A percentile compares a stretch with the other conserved stretches of the same genome.
These are phyloP conservation scores for Saccostrea glomerata DNA, from an alignment of 1,140 invertebrate genomes.

Conservation along the genomic window DNA sequence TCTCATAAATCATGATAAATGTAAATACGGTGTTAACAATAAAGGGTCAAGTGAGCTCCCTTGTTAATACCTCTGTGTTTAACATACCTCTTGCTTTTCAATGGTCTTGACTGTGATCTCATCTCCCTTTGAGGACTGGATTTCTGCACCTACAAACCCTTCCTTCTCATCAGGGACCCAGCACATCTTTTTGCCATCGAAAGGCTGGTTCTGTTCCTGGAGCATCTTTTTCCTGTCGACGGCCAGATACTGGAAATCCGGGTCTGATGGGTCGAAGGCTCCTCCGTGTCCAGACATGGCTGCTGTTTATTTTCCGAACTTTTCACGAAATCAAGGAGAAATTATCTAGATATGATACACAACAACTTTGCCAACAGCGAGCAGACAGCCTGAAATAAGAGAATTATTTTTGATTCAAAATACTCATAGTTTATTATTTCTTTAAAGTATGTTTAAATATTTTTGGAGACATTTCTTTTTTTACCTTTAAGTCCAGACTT, in stretches of 20 bases:
- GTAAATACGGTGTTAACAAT: neutral
- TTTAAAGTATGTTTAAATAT: too few relatives aligned
- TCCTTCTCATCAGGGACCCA: slow-evolving; percentile 99
- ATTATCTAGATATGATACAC: neutral
- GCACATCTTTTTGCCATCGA: slow-evolving; percentile 99
- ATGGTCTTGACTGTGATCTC: slow-evolving; percentile 89
- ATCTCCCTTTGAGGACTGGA: slow-evolving; percentile 98
- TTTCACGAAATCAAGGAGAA: slow-evolving; percentile 31
- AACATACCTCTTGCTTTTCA: slow-evolving; percentile 45
- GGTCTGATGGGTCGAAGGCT: slow-evolving; percentile 62
- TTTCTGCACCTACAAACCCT: slow-evolving; percentile 97
- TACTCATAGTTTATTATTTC: neutral
- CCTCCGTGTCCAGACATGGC: neutral
- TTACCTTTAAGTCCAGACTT: too few relatives aligned
- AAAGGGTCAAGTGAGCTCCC: neutral
- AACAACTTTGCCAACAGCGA: slow-evolving; percentile 16
- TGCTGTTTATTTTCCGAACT: slow-evolving; percentile 5
- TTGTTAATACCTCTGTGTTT: neutral
- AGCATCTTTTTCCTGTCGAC: slow-evolving; percentile 76
- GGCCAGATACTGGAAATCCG: slow-evolving; percentile 77
- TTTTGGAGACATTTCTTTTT: too few relatives aligned
- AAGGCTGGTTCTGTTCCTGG: slow-evolving; percentile 73
- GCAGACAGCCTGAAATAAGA: neutral
- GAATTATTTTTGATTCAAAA: neutral
- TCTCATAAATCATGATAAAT: neutral